These are phyloP conservation scores for Lepidostoma basale DNA, from an alignment of 1,140 invertebrate genomes.

Conservation along the genomic window DNA sequence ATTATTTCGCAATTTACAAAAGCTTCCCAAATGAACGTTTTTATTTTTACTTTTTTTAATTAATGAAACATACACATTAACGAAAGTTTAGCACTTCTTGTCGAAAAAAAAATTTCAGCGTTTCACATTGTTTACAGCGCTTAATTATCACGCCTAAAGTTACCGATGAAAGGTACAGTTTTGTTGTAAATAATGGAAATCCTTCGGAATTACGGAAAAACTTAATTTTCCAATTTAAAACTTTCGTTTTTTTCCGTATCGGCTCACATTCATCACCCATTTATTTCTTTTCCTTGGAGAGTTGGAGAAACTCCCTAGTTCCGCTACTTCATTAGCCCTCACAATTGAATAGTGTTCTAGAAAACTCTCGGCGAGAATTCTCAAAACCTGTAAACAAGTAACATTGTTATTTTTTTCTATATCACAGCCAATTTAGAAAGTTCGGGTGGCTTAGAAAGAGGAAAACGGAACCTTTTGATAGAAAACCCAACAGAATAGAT, in stretches of 20 bases:
- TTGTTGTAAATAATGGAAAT: too few relatives aligned
- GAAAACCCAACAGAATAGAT: not conserved
- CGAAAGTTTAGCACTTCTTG: too few relatives aligned
- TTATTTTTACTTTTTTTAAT: too few relatives aligned
- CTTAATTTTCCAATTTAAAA: not conserved
- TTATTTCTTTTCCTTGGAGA: slow-evolving; percentile 1
- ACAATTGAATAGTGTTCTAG: slow-evolving; percentile 9
- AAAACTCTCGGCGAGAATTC: not conserved
- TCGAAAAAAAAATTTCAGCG: too few relatives aligned
- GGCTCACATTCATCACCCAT: slow-evolving; percentile 6
- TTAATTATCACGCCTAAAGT: too few relatives aligned
- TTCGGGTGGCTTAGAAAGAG: not conserved
- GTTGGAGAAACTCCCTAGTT: not conserved
- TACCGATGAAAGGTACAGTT: too few relatives aligned
- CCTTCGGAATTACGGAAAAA: not conserved
- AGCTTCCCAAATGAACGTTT: too few relatives aligned
- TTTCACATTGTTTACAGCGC: too few relatives aligned
- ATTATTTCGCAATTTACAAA: too few relatives aligned
- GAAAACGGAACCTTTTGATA: not conserved
- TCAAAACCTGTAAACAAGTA: slow-evolving; percentile 15
- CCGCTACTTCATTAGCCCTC: slow-evolving; percentile 5
- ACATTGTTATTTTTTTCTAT: slow-evolving; percentile 19
- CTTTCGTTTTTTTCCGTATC: slow-evolving; percentile 7
- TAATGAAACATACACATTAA: too few relatives aligned
- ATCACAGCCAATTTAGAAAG: slow-evolving; percentile 18